A percentile compares a stretch with the other conserved stretches of the same genome.
Conservation (phyloP, 2,797 vertebrate genomes). For the Vespertilio murinus region DNA sequence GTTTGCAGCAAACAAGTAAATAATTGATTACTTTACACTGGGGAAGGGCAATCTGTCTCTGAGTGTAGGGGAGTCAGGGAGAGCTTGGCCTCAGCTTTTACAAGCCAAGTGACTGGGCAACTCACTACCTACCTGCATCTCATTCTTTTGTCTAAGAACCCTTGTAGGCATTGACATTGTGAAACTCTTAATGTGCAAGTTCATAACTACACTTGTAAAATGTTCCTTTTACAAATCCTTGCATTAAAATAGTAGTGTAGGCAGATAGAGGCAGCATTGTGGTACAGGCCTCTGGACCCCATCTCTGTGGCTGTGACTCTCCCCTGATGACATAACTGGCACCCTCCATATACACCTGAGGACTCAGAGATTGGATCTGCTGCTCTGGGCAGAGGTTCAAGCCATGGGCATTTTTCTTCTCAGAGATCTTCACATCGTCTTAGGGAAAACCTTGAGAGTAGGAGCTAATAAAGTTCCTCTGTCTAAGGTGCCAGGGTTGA, state of each 20-base stretch:
- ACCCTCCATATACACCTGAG: neutral
- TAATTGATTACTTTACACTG: conserved; percentile 53
- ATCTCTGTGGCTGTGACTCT: neutral
- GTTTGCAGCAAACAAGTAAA: conserved; percentile 45
- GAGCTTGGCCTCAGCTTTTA: neutral
- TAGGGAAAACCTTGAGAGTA: neutral
- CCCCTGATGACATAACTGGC: neutral
- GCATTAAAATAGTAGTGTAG: neutral
- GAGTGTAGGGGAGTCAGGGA: neutral
- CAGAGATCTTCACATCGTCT: neutral
- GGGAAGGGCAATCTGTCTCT: conserved; percentile 31
- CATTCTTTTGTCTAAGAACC: neutral
- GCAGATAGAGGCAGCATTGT: neutral
- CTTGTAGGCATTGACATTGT: neutral
- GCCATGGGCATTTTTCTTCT: neutral
- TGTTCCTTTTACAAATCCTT: neutral
- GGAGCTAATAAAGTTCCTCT: neutral
- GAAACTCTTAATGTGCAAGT: conserved; percentile 1
- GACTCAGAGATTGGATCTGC: neutral
- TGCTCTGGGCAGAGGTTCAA: neutral
- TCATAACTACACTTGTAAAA: conserved; percentile 19
- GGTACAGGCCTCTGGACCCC: neutral
- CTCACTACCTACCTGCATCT: neutral
- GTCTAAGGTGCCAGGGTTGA: neutral
- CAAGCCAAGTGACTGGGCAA: neutral